Evolutionary conservation across 2,888 invertebrate genomes (phyloP).

Genomic region (Morpho deidamia): DNA sequence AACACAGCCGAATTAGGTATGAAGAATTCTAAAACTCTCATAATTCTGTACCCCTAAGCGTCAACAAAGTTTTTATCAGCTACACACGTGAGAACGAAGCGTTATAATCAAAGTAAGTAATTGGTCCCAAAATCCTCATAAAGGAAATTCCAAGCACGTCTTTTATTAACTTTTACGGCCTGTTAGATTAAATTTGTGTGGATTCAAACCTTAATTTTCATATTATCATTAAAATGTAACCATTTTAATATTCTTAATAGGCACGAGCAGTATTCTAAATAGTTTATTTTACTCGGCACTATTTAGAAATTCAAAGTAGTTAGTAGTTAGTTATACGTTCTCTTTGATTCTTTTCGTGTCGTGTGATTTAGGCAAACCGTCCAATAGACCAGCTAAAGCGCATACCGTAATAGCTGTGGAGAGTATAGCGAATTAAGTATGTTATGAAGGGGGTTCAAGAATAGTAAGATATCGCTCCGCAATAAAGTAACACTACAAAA

Average conservation of each 20-base stretch:
- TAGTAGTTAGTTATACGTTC: no score
- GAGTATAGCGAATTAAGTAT: no score
- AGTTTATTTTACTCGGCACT: no score
- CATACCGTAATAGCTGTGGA: no score
- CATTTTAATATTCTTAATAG: not conserved
- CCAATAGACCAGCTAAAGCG: no score
- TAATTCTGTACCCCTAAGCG: slow-evolving; percentile 38
- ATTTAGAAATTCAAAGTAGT: no score
- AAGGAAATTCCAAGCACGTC: slow-evolving; percentile 32
- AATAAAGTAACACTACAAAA: no score
- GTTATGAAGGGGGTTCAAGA: no score
- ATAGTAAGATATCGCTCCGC: no score
- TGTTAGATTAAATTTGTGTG: slow-evolving; percentile 23
- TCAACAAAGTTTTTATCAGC: slow-evolving; percentile 66
- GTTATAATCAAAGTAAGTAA: slow-evolving; percentile 43
- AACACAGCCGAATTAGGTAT: not conserved
- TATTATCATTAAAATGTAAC: not conserved
- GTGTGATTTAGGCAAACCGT: no score
- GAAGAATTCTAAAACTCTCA: not conserved
- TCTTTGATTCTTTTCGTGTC: no score
- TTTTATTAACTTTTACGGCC: slow-evolving; percentile 31
- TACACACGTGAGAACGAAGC: slow-evolving; percentile 53
- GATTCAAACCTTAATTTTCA: slow-evolving; percentile 12
- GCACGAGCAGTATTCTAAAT: no score
- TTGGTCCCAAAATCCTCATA: slow-evolving; percentile 36